These are phyloP conservation scores for Phortica okadai DNA, from an alignment of 2,888 invertebrate species.

Conservation along the genomic window DNA sequence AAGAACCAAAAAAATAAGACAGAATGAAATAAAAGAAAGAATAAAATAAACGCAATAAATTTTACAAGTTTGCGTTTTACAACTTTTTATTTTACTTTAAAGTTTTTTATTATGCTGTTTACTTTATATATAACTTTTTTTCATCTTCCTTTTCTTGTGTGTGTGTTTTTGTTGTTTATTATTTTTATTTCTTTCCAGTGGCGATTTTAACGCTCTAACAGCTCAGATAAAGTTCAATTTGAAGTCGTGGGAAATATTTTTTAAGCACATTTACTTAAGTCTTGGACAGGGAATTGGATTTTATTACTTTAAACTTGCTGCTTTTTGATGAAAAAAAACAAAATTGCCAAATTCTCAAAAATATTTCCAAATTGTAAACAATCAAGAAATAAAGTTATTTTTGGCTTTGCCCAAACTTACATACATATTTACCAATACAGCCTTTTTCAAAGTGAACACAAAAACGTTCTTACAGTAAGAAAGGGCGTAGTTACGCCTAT, in stretches of 20 bases:
- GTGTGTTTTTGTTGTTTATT: background rate
- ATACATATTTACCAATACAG: too few species aligned
- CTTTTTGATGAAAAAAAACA: background rate
- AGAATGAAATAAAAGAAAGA: slow-evolving; percentile 4
- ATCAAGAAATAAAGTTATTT: too few species aligned
- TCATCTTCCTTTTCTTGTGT: background rate
- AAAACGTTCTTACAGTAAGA: too few species aligned
- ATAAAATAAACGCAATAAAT: slow-evolving; percentile 29
- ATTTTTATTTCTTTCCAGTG: background rate
- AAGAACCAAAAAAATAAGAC: background rate
- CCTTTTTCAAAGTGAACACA: too few species aligned
- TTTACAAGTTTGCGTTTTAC: slow-evolving; percentile 31
- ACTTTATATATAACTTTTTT: background rate
- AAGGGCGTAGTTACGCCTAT: too few species aligned
- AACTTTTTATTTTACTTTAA: slow-evolving; percentile 32
- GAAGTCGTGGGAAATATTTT: slow-evolving; percentile 16
- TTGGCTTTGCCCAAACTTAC: too few species aligned
- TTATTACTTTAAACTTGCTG: background rate
- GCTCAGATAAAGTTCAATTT: slow-evolving; percentile 10
- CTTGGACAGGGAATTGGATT: slow-evolving; percentile 15
- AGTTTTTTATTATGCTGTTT: slow-evolving; percentile 32
- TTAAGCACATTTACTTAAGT: slow-evolving; percentile 16
- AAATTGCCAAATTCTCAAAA: too few species aligned
- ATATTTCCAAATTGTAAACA: too few species aligned
- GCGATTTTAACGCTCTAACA: slow-evolving; percentile 10